These are phyloP conservation scores for Aphodius sticticus DNA, from an alignment of 2,888 invertebrate genomes.

Conservation along the genomic window DNA sequence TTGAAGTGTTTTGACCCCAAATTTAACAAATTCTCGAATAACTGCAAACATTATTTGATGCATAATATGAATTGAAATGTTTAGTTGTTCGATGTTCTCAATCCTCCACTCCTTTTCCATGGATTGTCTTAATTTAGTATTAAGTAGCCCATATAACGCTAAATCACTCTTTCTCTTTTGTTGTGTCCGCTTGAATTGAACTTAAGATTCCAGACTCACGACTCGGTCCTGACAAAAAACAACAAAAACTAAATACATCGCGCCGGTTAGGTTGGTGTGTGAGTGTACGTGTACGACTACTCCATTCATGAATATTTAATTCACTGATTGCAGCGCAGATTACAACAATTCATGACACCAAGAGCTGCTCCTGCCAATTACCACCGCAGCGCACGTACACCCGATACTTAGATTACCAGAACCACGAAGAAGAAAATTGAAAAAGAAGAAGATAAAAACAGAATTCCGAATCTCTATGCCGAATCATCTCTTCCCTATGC, in stretches of 20 bases:
- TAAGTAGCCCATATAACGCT: no score
- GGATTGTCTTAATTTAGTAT: no score
- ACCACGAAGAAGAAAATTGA: background rate
- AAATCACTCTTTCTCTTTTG: no score
- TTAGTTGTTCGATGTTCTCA: no score
- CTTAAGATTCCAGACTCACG: background rate
- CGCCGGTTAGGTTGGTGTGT: background rate
- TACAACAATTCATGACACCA: constrained; percentile 51
- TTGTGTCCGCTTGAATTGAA: background rate
- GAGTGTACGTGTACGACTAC: constrained; percentile 34
- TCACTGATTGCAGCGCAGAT: constrained; percentile 52
- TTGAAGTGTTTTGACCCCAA: no score
- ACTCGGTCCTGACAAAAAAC: background rate
- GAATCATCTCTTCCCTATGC: constrained; percentile 5
- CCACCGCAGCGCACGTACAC: constrained; percentile 20
- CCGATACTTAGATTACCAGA: background rate
- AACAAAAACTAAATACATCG: background rate
- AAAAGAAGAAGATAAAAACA: background rate
- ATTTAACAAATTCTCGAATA: no score
- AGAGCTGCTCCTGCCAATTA: constrained; percentile 51
- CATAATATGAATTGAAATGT: no score
- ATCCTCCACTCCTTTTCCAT: no score
- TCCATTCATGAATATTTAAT: constrained; percentile 58
- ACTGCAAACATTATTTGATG: no score
- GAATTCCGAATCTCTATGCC: background rate